Conservation (phyloP, 2,797 vertebrate species). For the Eptatretus atami region DNA sequence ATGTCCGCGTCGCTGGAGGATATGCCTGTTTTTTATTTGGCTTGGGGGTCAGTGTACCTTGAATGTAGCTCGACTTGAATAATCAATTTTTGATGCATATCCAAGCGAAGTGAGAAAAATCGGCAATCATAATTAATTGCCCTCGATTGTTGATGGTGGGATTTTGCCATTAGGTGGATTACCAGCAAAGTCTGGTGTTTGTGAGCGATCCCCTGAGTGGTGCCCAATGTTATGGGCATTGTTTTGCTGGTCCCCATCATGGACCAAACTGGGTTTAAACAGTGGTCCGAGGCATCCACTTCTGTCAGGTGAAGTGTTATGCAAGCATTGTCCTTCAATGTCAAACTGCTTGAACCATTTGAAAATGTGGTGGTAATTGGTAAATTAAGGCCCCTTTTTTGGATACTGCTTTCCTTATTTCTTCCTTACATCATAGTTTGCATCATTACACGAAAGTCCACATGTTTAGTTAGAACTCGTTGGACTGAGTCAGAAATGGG, state of each 20-base stretch:
- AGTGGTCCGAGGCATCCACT: slow-evolving; percentile 33
- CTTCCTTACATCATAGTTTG: no score
- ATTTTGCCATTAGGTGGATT: slow-evolving; percentile 22
- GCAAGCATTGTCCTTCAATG: not conserved
- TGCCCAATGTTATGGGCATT: slow-evolving; percentile 49
- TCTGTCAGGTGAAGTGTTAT: slow-evolving; percentile 26
- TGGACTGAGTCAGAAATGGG: no score
- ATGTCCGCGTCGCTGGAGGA: no score
- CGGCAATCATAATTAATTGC: slow-evolving; percentile 4
- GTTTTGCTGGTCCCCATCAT: slow-evolving; percentile 47
- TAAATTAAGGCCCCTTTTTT: not conserved
- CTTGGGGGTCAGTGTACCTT: no score
- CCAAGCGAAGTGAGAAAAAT: not conserved
- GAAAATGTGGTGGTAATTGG: not conserved
- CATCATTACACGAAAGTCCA: no score
- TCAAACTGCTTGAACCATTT: not conserved
- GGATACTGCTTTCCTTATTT: not conserved
- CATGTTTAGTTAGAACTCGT: no score
- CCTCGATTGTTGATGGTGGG: not conserved
- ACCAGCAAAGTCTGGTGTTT: slow-evolving; percentile 45
- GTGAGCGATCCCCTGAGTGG: slow-evolving; percentile 34
- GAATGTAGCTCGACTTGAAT: slow-evolving; percentile 6
- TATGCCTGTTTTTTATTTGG: no score
- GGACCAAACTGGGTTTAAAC: slow-evolving; percentile 45
- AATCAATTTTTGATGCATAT: no score